Base-by-base conservation (phyloP, 1,140 invertebrate species). In the Drosophila athabasca region DNA sequence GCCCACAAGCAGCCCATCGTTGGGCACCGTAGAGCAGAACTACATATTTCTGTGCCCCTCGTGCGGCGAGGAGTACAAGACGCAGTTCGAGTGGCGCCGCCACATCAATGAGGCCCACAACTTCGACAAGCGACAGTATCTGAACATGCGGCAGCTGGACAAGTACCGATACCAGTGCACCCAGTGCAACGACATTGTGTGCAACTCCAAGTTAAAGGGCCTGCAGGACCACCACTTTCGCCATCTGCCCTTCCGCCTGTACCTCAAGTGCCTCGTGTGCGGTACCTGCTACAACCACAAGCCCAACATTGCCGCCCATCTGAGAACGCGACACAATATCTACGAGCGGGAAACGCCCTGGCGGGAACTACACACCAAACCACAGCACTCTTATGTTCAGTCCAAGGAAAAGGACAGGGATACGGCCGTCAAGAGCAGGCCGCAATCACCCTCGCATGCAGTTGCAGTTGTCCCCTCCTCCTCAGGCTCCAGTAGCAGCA, bases 261-360 rank as follows among this genome's bases (percentile, higher is more conserved):
- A 91, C 57, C 50, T 91, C 0, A 91, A 91, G 71, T 91, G 90
- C 52, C 66, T 90, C 1, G 64, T 91, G 6, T 91, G 90, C 24
- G 87, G 90, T 54, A 91, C 90, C 13, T 90, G 85, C 46, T 91
- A 91, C n/a, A 91, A 91, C 57, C 90, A 91, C 49, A 91, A 91
- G 53, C 90, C 90, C 1, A 91, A 91, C 55, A 90, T 91, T 39
- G 76, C 90, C 0, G 80, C 82, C 0, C 90, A 91, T 82, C 46
- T 91, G 9, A 58, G 85, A 2, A 72, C 80, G 6, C 72, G 85
- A 0, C 90, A 91, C 49, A 90, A 90, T 39, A 82, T 91, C 2
- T 68, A 45, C 8, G 85, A 87, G 8, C 60, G 62, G 3, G 83
- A 78, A n/a, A 26, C 62, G 1, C 60, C 69, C 0, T 70, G 66